Evolutionary conservation across 2,888 invertebrate genomes (phyloP).

Genomic region (Tetranychus piercei): DNA sequence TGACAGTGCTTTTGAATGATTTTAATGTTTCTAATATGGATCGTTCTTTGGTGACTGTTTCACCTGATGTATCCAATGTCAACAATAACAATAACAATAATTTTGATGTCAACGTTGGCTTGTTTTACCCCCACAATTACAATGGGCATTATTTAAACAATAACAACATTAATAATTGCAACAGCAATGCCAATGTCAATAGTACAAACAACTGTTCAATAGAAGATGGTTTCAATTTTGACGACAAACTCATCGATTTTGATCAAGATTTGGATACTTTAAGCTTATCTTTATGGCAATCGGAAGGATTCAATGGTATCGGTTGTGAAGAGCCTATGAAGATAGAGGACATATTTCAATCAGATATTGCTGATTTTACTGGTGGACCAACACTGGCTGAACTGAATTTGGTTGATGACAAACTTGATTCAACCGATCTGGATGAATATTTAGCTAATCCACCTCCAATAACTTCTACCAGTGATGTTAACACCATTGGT

Average conservation of each 20-base stretch:
- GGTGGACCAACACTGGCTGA: slow-evolving; percentile 54
- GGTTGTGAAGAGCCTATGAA: slow-evolving; percentile 27
- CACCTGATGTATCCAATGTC: neutral
- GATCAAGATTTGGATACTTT: neutral
- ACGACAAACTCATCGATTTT: neutral
- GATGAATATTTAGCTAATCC: slow-evolving; percentile 16
- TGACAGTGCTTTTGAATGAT: neutral
- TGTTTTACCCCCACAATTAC: neutral
- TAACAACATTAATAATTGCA: neutral
- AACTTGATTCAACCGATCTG: slow-evolving; percentile 16
- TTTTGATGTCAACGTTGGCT: neutral
- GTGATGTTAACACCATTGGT: neutral
- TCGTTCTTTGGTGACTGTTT: neutral
- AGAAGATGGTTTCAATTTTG: neutral
- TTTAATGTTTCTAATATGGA: neutral
- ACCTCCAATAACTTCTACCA: neutral
- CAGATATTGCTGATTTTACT: slow-evolving; percentile 36
- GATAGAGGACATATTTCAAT: slow-evolving; percentile 30
- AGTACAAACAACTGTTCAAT: neutral
- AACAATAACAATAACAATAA: neutral
- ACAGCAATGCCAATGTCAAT: neutral
- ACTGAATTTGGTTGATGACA: slow-evolving; percentile 65
- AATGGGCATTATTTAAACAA: neutral
- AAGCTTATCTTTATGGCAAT: neutral
- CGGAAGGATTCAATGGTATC: neutral